Evolutionary conservation across 2,113 vertebrate genomes (phyloP), one percentile per base, ranked within the genome.

Genomic region (Dicentrarchus labrax): DNA sequence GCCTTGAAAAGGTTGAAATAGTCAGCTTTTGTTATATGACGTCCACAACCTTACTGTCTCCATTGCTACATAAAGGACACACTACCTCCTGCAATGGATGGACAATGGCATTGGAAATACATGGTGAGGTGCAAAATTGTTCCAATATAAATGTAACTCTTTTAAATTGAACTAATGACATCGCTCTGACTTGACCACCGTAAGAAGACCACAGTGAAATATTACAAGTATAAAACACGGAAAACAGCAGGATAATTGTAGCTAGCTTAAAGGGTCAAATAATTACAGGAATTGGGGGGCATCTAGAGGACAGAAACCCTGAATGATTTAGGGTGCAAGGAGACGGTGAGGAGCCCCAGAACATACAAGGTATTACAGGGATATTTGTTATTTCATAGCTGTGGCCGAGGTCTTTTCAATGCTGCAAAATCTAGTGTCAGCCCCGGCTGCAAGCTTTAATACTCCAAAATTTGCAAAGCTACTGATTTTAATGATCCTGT

Each of bases 401-500:
- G 8, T 45, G 30, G 7, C 17, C 0, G 15, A 39, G 12, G 13
- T 72, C 39, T 53, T 65, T 38, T 56, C 10, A 36, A 70, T 47
- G 12, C 8, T 60, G 45, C 22, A 36, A 5, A 3, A 21, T 61
- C n/a, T 9, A 30, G n/a, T 24, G 22, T 21, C 68, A 47, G 15
- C 21, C 16, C 7, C 1, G 6, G 21, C 50, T 76, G 30, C 22
- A 62, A 16, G 36, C 2, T 85, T 72, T 62, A 30, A 73, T 84
- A 79, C 11, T 24, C 65, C 9, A 41, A 60, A 38, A 39, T 60
- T 72, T 65, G 13, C 47, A 69, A 9, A 38, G n/a, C 45, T 16
- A 7, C 54, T 69, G n/a, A 39, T 72, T 71, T 77, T 50, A 64
- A 80, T 60, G 45, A 82, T 69, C 13, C 24, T 71, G 36, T 65